Percentiles rank a stretch among this genome's conserved stretches.
phyloP scores from a whole-genome alignment of 2,888 invertebrate species.

The Zaprionus obscuricornis region DNA sequence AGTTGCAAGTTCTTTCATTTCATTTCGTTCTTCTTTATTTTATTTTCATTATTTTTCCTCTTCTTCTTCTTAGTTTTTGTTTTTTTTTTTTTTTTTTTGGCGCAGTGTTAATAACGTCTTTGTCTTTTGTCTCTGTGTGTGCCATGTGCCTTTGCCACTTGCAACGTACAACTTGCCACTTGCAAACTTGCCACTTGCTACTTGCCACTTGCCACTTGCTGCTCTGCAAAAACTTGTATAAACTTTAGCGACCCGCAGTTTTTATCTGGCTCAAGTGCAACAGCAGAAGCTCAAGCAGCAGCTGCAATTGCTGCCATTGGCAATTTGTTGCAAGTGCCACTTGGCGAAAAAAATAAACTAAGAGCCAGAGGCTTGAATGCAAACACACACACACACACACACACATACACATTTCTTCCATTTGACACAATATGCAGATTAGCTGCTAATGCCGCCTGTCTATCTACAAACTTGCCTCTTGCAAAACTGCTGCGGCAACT shows the following conservation, averaged over 20 bases:
- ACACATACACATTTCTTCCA: conserved; percentile 37
- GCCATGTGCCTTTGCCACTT: conserved; percentile 6
- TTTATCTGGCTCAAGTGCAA: conserved; percentile 14
- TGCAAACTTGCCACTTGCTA: conserved; percentile 7
- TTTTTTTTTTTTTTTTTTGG: conserved; percentile 10
- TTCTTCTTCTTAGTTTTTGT: neutral
- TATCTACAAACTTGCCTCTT: conserved; percentile 6
- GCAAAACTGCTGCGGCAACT: conserved; percentile 15
- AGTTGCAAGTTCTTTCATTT: conserved; percentile 21
- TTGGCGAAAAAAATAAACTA: conserved; percentile 42
- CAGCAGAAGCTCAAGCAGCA: conserved; percentile 36
- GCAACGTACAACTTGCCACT: conserved; percentile 3
- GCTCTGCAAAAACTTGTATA: conserved; percentile 35
- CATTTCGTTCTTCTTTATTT: neutral
- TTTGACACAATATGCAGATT: conserved; percentile 76
- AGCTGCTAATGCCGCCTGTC: conserved; percentile 60
- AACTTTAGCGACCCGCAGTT: conserved; percentile 57
- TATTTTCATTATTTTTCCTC: conserved; percentile 5
- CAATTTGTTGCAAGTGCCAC: conserved; percentile 73
- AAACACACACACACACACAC: neutral
- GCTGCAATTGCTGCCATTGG: conserved; percentile 28
- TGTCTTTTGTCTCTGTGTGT: conserved; percentile 5
- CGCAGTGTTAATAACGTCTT: conserved; percentile 37
- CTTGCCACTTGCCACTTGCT: conserved; percentile 31
- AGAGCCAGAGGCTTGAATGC: conserved; percentile 1